Conservation (phyloP, 1,140 invertebrate species). For the Alviniconcha marisindica region DNA sequence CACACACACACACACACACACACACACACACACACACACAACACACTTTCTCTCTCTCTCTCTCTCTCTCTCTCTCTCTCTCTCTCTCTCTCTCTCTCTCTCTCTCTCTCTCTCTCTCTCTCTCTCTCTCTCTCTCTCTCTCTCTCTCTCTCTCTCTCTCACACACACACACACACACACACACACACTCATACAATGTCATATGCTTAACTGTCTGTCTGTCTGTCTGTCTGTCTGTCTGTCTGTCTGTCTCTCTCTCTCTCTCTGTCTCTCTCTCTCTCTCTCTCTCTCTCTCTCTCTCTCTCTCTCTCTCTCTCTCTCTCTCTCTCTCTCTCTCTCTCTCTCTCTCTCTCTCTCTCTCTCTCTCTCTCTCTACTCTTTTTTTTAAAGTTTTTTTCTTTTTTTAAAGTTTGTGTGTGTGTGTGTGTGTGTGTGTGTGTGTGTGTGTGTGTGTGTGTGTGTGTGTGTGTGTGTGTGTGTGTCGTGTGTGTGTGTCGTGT, state of each 20-base stretch:
- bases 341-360: not conserved
- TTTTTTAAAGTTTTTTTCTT: not conserved
- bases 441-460: no score
- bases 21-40: constrained; percentile 1
- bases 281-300: not conserved
- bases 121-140: no score
- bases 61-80: no score
- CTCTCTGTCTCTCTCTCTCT: not conserved
- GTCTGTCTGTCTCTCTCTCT: not conserved
- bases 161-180: not conserved
- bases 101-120: no score
- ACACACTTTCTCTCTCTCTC: no score
- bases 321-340: constrained; percentile 12
- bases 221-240: not conserved
- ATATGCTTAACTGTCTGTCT: not conserved
- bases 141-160: not conserved
- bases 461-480: not conserved
- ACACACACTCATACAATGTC: not conserved
- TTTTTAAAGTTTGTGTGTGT: not conserved
- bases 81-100: no score
- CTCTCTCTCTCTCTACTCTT: not conserved
- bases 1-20: not conserved
- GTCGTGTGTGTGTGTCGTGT: not conserved
- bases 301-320: not conserved
- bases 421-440: no score